Conservation (phyloP, 2,888 invertebrate genomes). For the Anoplius nigerrimus region DNA sequence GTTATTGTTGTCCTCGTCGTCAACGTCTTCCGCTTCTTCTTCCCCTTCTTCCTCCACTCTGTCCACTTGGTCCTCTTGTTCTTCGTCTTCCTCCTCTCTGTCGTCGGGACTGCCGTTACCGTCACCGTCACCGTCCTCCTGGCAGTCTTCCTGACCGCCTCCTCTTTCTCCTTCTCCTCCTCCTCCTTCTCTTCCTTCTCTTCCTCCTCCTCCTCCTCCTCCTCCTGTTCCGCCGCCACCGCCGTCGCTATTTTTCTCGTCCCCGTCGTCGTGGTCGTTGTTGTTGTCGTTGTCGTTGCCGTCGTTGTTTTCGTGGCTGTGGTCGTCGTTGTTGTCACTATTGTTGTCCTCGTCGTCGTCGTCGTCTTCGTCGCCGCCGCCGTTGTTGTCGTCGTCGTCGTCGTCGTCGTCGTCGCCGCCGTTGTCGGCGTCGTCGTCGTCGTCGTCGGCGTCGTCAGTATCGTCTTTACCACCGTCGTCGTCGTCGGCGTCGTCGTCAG, state of each 20-base stretch:
- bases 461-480: conserved; percentile 35
- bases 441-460: neutral
- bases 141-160: too few species aligned
- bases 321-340: neutral
- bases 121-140: neutral
- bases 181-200: conserved; percentile 38
- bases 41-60: conserved; percentile 4
- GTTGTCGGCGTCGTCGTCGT: neutral
- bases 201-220: conserved; percentile 11
- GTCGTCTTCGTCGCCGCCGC: neutral
- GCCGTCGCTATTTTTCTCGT: conserved; percentile 25
- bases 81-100: conserved; percentile 25
- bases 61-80: conserved; percentile 11
- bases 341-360: conserved; percentile 1
- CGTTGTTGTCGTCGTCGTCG: neutral
- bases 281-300: neutral
- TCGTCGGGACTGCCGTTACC: neutral
- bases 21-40: neutral
- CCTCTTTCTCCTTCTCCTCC: conserved; percentile 24
- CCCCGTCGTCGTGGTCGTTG: conserved; percentile 23
- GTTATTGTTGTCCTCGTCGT: neutral
- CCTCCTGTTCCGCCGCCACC: conserved; percentile 12
- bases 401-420: neutral
- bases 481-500: conserved; percentile 40
- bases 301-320: neutral